Evolutionary conservation across 92 coral and sea anemone species (phyloP).

Genomic region (Epizoanthus illoricatus): DNA sequence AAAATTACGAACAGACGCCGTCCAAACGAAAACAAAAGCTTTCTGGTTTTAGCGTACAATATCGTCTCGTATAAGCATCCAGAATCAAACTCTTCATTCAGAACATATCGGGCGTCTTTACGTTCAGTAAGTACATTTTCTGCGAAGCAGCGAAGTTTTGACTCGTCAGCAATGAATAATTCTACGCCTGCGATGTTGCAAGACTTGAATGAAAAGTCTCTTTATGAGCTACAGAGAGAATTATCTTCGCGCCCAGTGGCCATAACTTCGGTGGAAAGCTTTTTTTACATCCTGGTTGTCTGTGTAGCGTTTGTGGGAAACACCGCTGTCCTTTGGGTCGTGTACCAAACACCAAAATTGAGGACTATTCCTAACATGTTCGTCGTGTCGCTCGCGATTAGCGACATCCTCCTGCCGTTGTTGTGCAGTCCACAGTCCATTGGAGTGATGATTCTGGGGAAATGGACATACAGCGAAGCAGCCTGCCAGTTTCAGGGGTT

Average conservation of each 20-base stretch:
- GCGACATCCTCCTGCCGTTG: constrained; percentile 58
- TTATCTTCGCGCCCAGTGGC: constrained; percentile 30
- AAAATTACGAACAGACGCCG: background rate
- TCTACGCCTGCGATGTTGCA: background rate
- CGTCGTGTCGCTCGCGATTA: constrained; percentile 62
- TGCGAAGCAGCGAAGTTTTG: background rate
- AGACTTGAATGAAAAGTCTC: constrained; percentile 20
- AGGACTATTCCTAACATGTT: constrained; percentile 61
- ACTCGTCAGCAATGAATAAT: background rate
- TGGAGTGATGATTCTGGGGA: constrained; percentile 45
- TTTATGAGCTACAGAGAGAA: background rate
- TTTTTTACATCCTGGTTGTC: constrained; percentile 40
- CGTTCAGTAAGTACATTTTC: background rate
- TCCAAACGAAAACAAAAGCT: constrained; percentile 1
- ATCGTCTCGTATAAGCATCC: background rate
- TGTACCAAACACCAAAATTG: constrained; percentile 51
- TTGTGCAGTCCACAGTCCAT: constrained; percentile 56
- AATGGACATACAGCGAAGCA: constrained; percentile 55
- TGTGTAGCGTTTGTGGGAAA: constrained; percentile 53
- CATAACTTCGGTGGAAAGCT: constrained; percentile 31
- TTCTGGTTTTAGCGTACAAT: constrained; percentile 8
- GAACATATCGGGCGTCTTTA: background rate
- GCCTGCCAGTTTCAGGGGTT: constrained; percentile 75
- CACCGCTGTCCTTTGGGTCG: constrained; percentile 59
- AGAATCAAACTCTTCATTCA: constrained; percentile 1